These are phyloP conservation scores for Drosophila oshimai DNA, from an alignment of 1,140 invertebrate genomes.

Conservation along the genomic window DNA sequence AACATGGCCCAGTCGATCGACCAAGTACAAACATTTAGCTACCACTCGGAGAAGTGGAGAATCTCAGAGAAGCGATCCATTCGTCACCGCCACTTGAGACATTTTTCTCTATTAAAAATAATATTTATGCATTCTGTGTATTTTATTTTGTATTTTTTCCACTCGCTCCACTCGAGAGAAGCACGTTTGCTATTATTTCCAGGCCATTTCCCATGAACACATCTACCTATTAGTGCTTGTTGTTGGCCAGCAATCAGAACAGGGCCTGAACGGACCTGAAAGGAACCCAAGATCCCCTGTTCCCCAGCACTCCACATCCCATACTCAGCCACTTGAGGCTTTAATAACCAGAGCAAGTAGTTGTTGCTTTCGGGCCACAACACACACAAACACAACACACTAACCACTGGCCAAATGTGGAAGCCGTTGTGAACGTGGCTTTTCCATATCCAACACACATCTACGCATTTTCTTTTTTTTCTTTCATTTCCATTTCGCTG, in stretches of 20 bases:
- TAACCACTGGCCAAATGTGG: constrained; percentile 21
- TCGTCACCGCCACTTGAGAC: constrained; percentile 70
- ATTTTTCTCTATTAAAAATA: constrained; percentile 71
- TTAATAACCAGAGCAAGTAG: constrained; percentile 40
- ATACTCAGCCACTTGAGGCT: constrained; percentile 25
- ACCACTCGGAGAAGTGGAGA: neutral
- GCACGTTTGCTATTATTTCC: constrained; percentile 80
- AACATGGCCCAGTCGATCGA: constrained; percentile 49
- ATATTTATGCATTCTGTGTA: constrained; percentile 75
- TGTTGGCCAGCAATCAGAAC: constrained; percentile 47
- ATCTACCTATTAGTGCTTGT: constrained; percentile 56
- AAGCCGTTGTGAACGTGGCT: constrained; percentile 33
- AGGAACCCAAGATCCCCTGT: constrained; percentile 18
- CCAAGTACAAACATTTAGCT: constrained; percentile 52
- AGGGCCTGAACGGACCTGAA: constrained; percentile 4
- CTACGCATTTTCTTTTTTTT: constrained; percentile 20
- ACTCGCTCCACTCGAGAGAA: constrained; percentile 34
- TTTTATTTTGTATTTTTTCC: constrained; percentile 2
- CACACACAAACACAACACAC: too few relatives aligned
- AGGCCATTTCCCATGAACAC: constrained; percentile 77
- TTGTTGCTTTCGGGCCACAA: constrained; percentile 3
- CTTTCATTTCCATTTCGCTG: neutral
- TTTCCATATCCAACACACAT: constrained; percentile 26
- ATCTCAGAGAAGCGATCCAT: constrained; percentile 45
- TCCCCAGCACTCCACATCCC: neutral